Evolutionary conservation across 1,140 invertebrate species (phyloP).

Genomic region (Leptinotarsa texana): DNA sequence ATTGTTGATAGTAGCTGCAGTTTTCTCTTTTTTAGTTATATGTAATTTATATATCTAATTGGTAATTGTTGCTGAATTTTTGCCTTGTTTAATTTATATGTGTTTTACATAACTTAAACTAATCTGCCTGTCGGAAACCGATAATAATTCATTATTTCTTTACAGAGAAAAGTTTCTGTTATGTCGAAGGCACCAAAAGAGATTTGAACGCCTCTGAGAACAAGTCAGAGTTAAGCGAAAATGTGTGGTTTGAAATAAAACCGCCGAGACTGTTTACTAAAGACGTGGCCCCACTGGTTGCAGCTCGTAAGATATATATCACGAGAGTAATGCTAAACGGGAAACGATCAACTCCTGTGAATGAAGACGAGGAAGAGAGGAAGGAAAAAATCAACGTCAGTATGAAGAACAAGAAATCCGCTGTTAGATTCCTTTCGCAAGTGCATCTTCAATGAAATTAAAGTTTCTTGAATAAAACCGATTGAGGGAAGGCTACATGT

Average conservation of each 20-base stretch:
- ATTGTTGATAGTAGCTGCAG: too few species aligned
- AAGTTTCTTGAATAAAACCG: too few species aligned
- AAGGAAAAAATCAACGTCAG: conserved; percentile 20
- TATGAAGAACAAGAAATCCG: conserved; percentile 21
- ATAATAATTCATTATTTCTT: neutral
- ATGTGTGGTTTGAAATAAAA: conserved; percentile 15
- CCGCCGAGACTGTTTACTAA: conserved; percentile 7
- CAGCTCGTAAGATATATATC: conserved; percentile 14
- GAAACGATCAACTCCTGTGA: neutral
- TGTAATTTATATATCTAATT: too few species aligned
- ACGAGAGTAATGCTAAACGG: conserved; percentile 9
- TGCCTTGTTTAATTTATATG: too few species aligned
- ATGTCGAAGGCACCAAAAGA: conserved; percentile 14
- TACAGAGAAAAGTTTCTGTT: conserved; percentile 7
- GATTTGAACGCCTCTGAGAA: conserved; percentile 9
- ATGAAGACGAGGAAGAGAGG: conserved; percentile 1
- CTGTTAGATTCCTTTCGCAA: conserved; percentile 15
- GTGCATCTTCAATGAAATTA: conserved; percentile 11
- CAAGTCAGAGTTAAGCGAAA: neutral
- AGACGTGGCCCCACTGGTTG: neutral
- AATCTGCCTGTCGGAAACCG: too few species aligned
- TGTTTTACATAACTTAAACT: too few species aligned
- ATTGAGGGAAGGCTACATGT: too few species aligned
- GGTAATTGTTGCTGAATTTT: too few species aligned
- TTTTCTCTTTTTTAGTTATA: too few species aligned